These are phyloP conservation scores for Drosophila recens DNA, from an alignment of 2,888 invertebrate genomes.

Conservation along the genomic window DNA sequence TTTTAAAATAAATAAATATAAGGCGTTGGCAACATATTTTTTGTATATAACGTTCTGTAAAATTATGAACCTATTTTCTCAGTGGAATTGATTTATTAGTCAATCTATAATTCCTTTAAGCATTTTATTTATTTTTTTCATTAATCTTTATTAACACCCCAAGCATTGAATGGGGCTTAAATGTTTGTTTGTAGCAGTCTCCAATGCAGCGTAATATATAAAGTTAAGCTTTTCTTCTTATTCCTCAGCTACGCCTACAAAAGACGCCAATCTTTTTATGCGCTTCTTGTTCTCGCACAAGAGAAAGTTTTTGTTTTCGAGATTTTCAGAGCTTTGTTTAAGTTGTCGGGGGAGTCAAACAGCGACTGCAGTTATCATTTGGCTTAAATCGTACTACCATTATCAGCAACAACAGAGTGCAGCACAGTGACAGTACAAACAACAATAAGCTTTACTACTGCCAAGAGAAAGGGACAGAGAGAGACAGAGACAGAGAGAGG, in stretches of 20 bases:
- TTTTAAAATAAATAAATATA: too few species aligned
- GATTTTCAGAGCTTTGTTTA: conserved; percentile 52
- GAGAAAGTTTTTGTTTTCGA: conserved; percentile 41
- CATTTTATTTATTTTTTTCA: too few species aligned
- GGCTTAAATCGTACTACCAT: conserved; percentile 50
- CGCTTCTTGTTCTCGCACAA: conserved; percentile 37
- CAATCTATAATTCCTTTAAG: too few species aligned
- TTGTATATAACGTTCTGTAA: too few species aligned
- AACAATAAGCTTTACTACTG: conserved; percentile 39
- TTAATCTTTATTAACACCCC: background rate
- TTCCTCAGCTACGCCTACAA: conserved; percentile 40
- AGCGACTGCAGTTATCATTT: conserved; percentile 44
- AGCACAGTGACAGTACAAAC: conserved; percentile 20
- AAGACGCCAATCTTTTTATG: conserved; percentile 29
- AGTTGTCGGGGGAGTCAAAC: conserved; percentile 26
- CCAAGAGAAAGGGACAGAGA: background rate
- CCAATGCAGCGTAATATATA: conserved; percentile 46
- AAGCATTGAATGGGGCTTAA: conserved; percentile 54
- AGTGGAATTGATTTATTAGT: too few species aligned
- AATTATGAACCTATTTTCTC: too few species aligned
- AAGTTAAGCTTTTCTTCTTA: conserved; percentile 37
- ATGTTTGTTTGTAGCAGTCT: conserved; percentile 50
- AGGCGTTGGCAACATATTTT: too few species aligned
- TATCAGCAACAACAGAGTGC: conserved; percentile 46
- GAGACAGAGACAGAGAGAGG: background rate